Conservation (phyloP, 2,888 invertebrate species). For the Nomada ruficornis region DNA sequence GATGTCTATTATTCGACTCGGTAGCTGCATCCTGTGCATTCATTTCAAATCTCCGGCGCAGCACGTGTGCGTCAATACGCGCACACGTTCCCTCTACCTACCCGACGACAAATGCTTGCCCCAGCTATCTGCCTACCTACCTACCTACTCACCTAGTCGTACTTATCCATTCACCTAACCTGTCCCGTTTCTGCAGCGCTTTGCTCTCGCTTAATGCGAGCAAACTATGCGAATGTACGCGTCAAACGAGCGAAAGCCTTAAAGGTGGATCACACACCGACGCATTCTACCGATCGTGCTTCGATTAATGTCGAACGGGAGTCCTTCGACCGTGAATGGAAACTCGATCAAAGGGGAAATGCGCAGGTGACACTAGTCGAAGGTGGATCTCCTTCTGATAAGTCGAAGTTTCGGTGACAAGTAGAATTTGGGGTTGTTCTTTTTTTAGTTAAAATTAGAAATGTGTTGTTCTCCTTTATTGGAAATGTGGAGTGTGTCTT, state of each 20-base stretch:
- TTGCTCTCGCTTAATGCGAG: slow-evolving; percentile 65
- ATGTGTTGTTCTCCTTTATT: too few species aligned
- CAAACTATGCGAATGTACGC: slow-evolving; percentile 42
- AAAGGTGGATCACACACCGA: slow-evolving; percentile 21
- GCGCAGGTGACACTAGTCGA: too few species aligned
- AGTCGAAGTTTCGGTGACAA: too few species aligned
- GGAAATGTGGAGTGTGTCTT: too few species aligned
- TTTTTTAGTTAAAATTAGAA: too few species aligned
- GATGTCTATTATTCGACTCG: slow-evolving; percentile 52
- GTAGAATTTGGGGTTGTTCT: too few species aligned
- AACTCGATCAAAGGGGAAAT: not conserved
- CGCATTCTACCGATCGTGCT: not conserved
- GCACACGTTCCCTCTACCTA: slow-evolving; percentile 57
- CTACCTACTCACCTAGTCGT: slow-evolving; percentile 78
- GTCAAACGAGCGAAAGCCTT: slow-evolving; percentile 32
- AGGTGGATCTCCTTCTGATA: too few species aligned
- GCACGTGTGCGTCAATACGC: slow-evolving; percentile 44
- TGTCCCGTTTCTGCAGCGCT: slow-evolving; percentile 72
- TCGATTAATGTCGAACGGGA: slow-evolving; percentile 3
- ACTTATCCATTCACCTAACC: slow-evolving; percentile 70
- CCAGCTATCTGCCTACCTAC: slow-evolving; percentile 68
- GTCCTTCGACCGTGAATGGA: too few species aligned
- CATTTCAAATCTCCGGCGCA: slow-evolving; percentile 43
- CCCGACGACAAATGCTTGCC: slow-evolving; percentile 39
- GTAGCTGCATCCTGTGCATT: slow-evolving; percentile 58